Base-by-base conservation (phyloP, 2,113 vertebrate genomes). In the Sinocyclocheilus grahami region DNA sequence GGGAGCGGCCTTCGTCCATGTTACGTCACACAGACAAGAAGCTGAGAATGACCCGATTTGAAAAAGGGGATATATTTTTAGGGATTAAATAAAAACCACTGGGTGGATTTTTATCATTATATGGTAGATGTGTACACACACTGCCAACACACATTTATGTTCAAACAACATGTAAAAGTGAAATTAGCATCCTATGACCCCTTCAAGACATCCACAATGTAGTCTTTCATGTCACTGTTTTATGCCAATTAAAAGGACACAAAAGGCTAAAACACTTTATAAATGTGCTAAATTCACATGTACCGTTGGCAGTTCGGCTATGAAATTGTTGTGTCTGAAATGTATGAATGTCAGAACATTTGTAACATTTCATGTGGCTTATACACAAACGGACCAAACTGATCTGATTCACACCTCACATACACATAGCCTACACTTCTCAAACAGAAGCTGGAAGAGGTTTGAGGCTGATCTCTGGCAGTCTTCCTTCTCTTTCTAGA, bases 401-500 rank as follows among this genome's bases (percentile, higher is more conserved):
- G 46, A 22, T 12, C 4, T 12, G 22, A 75, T 30, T 79, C 51
- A 83, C 76, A 78, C 69, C 75, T 76, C 67, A 69, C 58, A 74
- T 78, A 82, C 46, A 85, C 48, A 71, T 76, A 16, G 51, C 13
- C 51, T 1, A 83, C 58, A 39, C 58, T 53, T 18, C 33, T 11
- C 4, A 20, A 63, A 39, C 16, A 78, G 76, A 63, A 78, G 30
- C 62, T 48, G 69, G 86, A 24, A 69, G 55, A 65, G 53, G 75
- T 77, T 39, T 51, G 62, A 51, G 71, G 63, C 22, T 55, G 78
- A 69, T 82, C 39, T 85, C 78, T 76, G 77, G 58, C 85, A 69
- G 75, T 76, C 83, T 65, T 20, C 67, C 42, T 37, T 60, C 20
- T 69, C 30, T 37, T 65, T 82, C 74, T 80, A 63, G 63, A 60